Conservation (phyloP, 2,888 invertebrate genomes). For the Metallyticus violacea region DNA sequence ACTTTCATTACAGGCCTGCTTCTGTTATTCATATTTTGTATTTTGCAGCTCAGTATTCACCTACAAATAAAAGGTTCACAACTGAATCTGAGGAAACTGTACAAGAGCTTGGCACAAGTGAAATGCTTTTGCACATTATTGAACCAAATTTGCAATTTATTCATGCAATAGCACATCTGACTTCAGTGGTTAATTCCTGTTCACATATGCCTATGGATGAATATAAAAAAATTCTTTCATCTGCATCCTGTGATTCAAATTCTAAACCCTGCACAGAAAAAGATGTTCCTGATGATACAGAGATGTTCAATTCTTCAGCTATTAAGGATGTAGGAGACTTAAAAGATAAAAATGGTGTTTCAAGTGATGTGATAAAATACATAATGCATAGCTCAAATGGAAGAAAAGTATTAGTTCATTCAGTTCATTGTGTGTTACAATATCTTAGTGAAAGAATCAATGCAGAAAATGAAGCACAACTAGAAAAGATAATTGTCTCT, state of each 20-base stretch:
- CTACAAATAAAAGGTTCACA: neutral
- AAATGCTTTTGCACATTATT: neutral
- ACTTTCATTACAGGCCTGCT: neutral
- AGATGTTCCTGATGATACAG: neutral
- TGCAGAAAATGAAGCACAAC: neutral
- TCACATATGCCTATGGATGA: neutral
- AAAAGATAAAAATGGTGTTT: neutral
- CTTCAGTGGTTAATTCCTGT: neutral
- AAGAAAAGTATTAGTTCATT: neutral
- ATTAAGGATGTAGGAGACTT: neutral
- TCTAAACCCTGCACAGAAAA: neutral
- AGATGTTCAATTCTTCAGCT: neutral
- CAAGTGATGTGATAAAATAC: neutral
- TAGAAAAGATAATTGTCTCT: neutral
- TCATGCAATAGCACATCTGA: constrained; percentile 17
- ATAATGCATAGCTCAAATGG: neutral
- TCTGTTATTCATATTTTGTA: neutral
- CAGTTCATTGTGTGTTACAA: neutral
- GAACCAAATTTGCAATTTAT: constrained; percentile 14
- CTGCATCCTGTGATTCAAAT: neutral
- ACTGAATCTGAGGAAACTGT: neutral
- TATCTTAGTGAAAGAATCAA: neutral
- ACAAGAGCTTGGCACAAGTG: neutral
- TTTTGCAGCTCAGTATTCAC: neutral
- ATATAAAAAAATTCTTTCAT: neutral